These are phyloP conservation scores for Chouioia cunea DNA, from an alignment of 2,888 invertebrate genomes.

Conservation along the genomic window DNA sequence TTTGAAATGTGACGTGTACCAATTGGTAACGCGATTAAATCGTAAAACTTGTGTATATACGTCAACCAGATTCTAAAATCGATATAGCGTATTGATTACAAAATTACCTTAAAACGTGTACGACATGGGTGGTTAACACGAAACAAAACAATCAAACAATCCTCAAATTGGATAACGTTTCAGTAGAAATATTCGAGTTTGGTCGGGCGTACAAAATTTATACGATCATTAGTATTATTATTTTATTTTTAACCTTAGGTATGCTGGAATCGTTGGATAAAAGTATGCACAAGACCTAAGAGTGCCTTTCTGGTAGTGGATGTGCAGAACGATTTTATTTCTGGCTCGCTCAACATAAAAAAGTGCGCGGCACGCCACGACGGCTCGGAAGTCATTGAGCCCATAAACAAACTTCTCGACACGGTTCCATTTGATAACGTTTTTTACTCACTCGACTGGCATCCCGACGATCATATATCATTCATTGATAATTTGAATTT, in stretches of 20 bases:
- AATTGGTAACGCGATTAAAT: too few relatives aligned
- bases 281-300: conserved; percentile 81
- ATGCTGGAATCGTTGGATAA: conserved; percentile 93
- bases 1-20: too few relatives aligned
- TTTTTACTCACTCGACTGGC: conserved; percentile 97
- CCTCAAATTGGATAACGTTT: too few relatives aligned
- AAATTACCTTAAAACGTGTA: too few relatives aligned
- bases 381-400: conserved; percentile 90
- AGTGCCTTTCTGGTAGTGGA: conserved; percentile 94
- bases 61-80: too few relatives aligned
- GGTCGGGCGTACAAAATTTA: too few relatives aligned
- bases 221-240: too few relatives aligned
- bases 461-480: conserved; percentile 95
- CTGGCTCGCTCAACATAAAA: conserved; percentile 92
- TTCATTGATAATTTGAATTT: conserved; percentile 90
- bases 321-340: conserved; percentile 98
- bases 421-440: conserved; percentile 87
- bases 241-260: conserved; percentile 63
- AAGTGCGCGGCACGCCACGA: conserved; percentile 93
- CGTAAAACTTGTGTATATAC: too few relatives aligned
- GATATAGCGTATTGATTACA: too few relatives aligned
- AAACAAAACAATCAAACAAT: too few relatives aligned
- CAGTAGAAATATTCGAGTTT: too few relatives aligned
- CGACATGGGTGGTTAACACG: too few relatives aligned
- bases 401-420: conserved; percentile 88